Percentiles rank a stretch among this genome's conserved stretches.
These are phyloP conservation scores for Mya arenaria DNA, from an alignment of 1,140 invertebrate species.

Conservation along the genomic window DNA sequence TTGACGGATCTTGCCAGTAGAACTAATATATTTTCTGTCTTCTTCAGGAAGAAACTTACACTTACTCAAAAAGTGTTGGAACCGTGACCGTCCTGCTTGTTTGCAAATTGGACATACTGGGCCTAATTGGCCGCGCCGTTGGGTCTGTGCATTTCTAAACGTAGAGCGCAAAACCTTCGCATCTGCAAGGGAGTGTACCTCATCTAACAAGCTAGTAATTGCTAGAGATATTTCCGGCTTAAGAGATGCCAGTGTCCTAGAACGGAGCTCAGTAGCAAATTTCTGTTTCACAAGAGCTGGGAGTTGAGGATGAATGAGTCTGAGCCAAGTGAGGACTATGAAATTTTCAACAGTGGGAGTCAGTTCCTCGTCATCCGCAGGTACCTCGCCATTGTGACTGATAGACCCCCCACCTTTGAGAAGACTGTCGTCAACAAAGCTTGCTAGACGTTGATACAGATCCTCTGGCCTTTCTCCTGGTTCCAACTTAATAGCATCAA, in stretches of 20 bases:
- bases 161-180: background rate
- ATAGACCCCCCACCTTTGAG: slow-evolving; percentile 26
- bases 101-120: slow-evolving; percentile 50
- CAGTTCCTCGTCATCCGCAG: slow-evolving; percentile 58
- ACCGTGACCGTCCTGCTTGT: background rate
- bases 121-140: no score
- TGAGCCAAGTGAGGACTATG: slow-evolving; percentile 61
- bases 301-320: slow-evolving; percentile 58
- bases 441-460: slow-evolving; percentile 38
- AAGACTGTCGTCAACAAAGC: slow-evolving; percentile 64
- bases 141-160: background rate
- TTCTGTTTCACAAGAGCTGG: slow-evolving; percentile 61
- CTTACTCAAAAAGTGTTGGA: slow-evolving; percentile 53
- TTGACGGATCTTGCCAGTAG: no score
- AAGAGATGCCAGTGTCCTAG: slow-evolving; percentile 13
- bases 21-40: slow-evolving; percentile 29
- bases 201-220: slow-evolving; percentile 19
- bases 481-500: slow-evolving; percentile 50
- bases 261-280: slow-evolving; percentile 56
- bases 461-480: slow-evolving; percentile 57
- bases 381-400: slow-evolving; percentile 39
- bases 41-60: slow-evolving; percentile 39
- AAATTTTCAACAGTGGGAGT: slow-evolving; percentile 62
- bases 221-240: slow-evolving; percentile 21
- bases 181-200: background rate